Base-by-base conservation (phyloP, 2,113 vertebrate species). In the Elgaria multicarinata region DNA sequence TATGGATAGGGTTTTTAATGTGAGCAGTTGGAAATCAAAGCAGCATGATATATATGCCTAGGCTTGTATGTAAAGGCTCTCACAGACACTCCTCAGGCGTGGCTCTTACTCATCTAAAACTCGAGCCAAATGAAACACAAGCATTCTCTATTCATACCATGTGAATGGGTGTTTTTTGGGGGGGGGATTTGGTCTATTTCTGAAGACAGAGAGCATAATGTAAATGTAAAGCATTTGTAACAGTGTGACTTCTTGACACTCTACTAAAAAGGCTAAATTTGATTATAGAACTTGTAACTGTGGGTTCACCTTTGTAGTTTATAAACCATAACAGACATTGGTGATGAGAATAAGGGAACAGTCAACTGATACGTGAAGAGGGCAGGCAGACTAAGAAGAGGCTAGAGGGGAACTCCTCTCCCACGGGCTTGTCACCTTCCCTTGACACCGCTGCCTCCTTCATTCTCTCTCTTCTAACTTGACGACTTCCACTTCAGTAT, bases 121-220 rank as follows among this genome's bases (percentile, higher is more conserved):
- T 83, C 12, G 33, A 88, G 94, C 89, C 94, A 95, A 96, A 85
- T 71, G 91, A 94, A 94, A 93, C 77, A 90, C 76, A 94, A 92
- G 90, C 78, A 44, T 81, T 72, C 66, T 24, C 10, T 62, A 44
- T 76, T 85, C n/a, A 64, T 87, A 91, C 86, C 20, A 75, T 16
- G 16, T 42, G 33, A 93, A 92, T 91, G 91, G 91, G 74, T 75
- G 26, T 83, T 71, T 71, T 31, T 12, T 9, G 33, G 6, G 7
- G 50, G 14, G 46, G 77, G 83, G 42, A 69, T 66, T 46, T 14
- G 12, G 14, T 87, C 1, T 78, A 39, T 87, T 77, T n/a, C 28
- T 16, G 18, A 53, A 85, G 86, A 50, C 18, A 24, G 26, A 42
- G 9, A 46, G 31, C 62, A 79, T 44, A 6, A 58, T 42, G 26